Evolutionary conservation across 2,888 invertebrate genomes (phyloP).

Genomic region (Diarsia brunnea): DNA sequence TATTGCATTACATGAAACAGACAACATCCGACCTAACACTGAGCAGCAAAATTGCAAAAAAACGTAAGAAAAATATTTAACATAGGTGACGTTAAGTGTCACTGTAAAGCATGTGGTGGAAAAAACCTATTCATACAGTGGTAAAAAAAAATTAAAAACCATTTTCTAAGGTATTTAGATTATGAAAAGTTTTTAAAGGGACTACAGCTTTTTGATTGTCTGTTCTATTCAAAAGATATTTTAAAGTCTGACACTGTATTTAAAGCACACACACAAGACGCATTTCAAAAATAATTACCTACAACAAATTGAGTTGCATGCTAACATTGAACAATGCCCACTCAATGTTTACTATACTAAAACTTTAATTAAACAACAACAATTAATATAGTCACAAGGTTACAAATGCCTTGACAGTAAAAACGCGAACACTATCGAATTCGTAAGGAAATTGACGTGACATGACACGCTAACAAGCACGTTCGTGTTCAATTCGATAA

Average conservation of each 20-base stretch:
- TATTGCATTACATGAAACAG: too few relatives aligned
- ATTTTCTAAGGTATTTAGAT: too few relatives aligned
- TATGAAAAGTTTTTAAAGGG: too few relatives aligned
- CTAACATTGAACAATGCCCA: constrained; percentile 33
- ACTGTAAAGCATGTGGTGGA: not conserved
- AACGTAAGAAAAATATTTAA: too few relatives aligned
- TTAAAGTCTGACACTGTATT: not conserved
- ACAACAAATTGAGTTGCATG: not conserved
- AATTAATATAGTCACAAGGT: constrained; percentile 58
- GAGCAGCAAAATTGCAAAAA: too few relatives aligned
- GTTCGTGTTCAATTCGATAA: constrained; percentile 44
- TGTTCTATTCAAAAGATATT: not conserved
- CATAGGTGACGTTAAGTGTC: not conserved
- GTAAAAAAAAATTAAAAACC: too few relatives aligned
- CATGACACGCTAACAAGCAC: constrained; percentile 47
- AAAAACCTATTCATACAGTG: too few relatives aligned
- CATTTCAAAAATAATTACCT: constrained; percentile 8
- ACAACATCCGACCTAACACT: too few relatives aligned
- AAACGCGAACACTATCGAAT: constrained; percentile 54
- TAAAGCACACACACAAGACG: not conserved
- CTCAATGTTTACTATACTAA: constrained; percentile 38
- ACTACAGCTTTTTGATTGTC: not conserved
- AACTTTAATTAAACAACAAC: constrained; percentile 37
- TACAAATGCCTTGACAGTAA: constrained; percentile 61
- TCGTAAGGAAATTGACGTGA: constrained; percentile 50